Conservation (phyloP, 1,140 invertebrate species). For the Lasaia peninsularis region DNA sequence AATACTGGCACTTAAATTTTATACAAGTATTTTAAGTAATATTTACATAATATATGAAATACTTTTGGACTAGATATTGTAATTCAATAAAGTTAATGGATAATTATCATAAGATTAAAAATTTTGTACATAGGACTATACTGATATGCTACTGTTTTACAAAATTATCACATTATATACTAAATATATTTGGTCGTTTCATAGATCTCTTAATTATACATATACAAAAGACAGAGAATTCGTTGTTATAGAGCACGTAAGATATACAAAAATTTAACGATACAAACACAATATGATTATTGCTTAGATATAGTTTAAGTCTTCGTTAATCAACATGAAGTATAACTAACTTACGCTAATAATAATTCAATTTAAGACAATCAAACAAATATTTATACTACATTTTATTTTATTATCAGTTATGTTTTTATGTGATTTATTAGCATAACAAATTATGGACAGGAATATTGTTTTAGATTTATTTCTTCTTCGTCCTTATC, state of each 20-base stretch:
- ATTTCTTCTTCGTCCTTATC: too few relatives aligned
- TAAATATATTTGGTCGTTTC: conserved; percentile 46
- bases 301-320: background rate
- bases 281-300: conserved; percentile 16
- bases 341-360: background rate
- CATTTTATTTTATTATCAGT: too few relatives aligned
- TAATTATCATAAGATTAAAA: background rate
- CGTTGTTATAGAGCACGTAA: conserved; percentile 20
- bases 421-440: too few relatives aligned
- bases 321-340: too few relatives aligned
- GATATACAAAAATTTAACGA: background rate
- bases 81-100: background rate
- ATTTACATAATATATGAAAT: too few relatives aligned
- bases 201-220: conserved; percentile 34
- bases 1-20: too few relatives aligned
- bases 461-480: too few relatives aligned
- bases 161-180: conserved; percentile 8
- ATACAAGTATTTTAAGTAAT: too few relatives aligned
- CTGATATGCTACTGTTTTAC: conserved; percentile 1
- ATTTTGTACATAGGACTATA: background rate
- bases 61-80: background rate
- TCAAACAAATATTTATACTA: too few relatives aligned
- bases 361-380: too few relatives aligned
- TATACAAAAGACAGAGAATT: conserved; percentile 12
- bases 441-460: too few relatives aligned